Evolutionary conservation across 2,113 vertebrate species (phyloP), one percentile per base, ranked within the genome.

Genomic region (Anthoscopus minutus): DNA sequence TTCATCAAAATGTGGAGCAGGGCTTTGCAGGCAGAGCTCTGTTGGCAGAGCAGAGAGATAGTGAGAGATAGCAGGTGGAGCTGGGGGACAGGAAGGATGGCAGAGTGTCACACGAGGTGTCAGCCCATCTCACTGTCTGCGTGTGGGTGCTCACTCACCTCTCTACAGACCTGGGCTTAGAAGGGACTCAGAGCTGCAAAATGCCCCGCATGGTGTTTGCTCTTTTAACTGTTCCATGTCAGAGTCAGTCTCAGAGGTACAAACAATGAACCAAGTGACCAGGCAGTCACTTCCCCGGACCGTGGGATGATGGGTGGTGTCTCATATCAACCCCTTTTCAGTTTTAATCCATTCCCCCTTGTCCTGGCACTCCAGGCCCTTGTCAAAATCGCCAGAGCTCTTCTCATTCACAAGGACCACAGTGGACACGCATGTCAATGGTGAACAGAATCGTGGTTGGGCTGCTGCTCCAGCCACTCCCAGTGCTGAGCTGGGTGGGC

Each of bases 361-460:
- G 21, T 48, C 35, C 35, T 48, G 31, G 30, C 47, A 54, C 40
- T 42, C 54, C 7, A 31, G 12, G 22, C 13, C 48, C 25, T 65
- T 25, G 24, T 15, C 77, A 33, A 23, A 71, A 45, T 35, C 35
- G 48, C 6, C 4, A 4, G 28, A 66, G 51, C 31, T 73, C 37
- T 42, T 53, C 40, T 67, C 33, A 20, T 27, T 48, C 30, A 10
- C 22, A n/a, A 30, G 37, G 69, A 64, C 30, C 40, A 9, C 30
- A 47, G 24, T 30, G 33, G 57, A 22, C 11, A 3, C 2, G 1
- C 3, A 0, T 1, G 6, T 7, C 51, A 27, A 0, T 0, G 2
- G 20, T 5, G 40, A 69, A n/a, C 17, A 35, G 56, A 82, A 12
- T 35, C 1, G 2, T 4, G 50, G 50, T 7, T 47, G 37, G 30